Conservation (phyloP, 2,888 invertebrate genomes). For the Cacoxenus indagator region DNA sequence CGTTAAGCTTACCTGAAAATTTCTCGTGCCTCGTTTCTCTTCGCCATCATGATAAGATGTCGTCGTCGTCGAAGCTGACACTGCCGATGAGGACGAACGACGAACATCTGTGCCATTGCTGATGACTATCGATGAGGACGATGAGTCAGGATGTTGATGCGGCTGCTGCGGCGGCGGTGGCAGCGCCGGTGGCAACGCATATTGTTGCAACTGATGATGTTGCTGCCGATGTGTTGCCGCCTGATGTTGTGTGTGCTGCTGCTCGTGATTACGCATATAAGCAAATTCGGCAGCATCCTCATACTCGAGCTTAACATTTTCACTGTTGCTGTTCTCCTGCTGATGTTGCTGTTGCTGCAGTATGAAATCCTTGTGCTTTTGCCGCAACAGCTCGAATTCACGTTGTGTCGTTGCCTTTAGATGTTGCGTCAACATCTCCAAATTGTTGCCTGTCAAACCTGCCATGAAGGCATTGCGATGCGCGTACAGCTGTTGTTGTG, state of each 20-base stretch:
- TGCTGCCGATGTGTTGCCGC: slow-evolving; percentile 27
- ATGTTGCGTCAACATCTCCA: slow-evolving; percentile 65
- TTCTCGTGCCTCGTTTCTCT: slow-evolving; percentile 65
- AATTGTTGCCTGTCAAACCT: slow-evolving; percentile 62
- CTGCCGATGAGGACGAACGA: slow-evolving; percentile 56
- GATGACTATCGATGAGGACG: slow-evolving; percentile 64
- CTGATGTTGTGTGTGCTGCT: slow-evolving; percentile 53
- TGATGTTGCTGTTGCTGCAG: slow-evolving; percentile 33
- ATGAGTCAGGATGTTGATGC: slow-evolving; percentile 70
- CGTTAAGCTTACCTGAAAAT: slow-evolving; percentile 67
- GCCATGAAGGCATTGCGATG: slow-evolving; percentile 67
- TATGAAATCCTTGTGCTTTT: slow-evolving; percentile 49
- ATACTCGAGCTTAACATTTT: slow-evolving; percentile 32
- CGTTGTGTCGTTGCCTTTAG: slow-evolving; percentile 55
- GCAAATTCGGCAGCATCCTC: slow-evolving; percentile 52
- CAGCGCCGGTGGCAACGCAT: slow-evolving; percentile 33
- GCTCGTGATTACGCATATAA: slow-evolving; percentile 61
- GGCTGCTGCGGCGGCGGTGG: slow-evolving; percentile 42
- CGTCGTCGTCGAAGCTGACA: neutral
- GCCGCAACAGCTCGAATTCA: slow-evolving; percentile 51
- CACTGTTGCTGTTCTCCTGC: slow-evolving; percentile 49
- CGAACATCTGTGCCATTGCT: slow-evolving; percentile 60
- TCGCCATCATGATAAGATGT: slow-evolving; percentile 56
- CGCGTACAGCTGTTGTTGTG: slow-evolving; percentile 65
- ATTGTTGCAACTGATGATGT: slow-evolving; percentile 42